Percentiles rank a stretch among this genome's conserved stretches.
These are phyloP conservation scores for Mantis religiosa DNA, from an alignment of 2,888 invertebrate genomes.

Conservation along the genomic window DNA sequence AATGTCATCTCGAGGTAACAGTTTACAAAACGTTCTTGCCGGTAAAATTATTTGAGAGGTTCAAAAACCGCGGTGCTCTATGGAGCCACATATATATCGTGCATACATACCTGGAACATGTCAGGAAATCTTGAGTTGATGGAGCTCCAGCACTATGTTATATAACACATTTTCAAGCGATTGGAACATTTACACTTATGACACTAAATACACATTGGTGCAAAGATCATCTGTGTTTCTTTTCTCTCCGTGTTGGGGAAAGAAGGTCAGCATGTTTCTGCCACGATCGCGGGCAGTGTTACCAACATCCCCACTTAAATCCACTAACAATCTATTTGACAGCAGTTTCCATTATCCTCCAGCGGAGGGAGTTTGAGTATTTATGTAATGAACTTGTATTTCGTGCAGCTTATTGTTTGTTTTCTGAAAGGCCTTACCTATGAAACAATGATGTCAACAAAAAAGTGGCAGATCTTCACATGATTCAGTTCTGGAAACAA, in stretches of 20 bases:
- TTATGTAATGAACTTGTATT: neutral
- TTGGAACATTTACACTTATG: neutral
- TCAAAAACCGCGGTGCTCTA: neutral
- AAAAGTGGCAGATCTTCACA: neutral
- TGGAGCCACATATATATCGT: too few relatives aligned
- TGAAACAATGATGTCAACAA: neutral
- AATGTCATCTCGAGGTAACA: too few relatives aligned
- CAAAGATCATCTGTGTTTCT: neutral
- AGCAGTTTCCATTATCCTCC: neutral
- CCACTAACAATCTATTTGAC: neutral
- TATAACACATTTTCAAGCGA: neutral
- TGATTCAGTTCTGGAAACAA: neutral
- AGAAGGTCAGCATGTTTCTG: neutral
- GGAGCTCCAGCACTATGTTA: neutral
- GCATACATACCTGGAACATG: neutral
- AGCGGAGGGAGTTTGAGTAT: neutral
- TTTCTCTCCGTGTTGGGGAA: neutral
- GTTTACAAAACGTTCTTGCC: neutral
- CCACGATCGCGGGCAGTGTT: neutral
- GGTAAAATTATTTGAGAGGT: neutral
- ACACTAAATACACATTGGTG: neutral
- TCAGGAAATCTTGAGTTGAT: neutral
- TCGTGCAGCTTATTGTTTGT: too few relatives aligned
- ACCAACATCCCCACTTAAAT: neutral
- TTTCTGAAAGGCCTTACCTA: too few relatives aligned